Evolutionary conservation across 35 echinoderm and acorn worm genomes (phyloP).

Genomic region (Patiria miniata): DNA sequence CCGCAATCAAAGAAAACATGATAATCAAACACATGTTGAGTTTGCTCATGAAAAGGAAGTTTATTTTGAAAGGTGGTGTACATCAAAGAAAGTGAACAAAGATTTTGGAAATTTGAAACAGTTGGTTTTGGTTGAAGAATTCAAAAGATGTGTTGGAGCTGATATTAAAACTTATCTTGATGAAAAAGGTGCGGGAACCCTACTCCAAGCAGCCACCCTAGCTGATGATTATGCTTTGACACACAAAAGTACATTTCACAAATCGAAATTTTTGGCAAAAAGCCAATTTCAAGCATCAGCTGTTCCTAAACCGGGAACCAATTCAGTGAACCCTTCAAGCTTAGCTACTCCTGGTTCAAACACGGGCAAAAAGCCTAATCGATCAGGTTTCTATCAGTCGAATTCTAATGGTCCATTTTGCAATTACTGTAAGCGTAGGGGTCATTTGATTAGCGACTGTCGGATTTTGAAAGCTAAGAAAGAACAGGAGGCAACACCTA

Average conservation of each 20-base stretch:
- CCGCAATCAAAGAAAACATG: conserved; percentile 27
- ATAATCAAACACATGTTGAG: conserved; percentile 27
- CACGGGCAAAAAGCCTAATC: background rate
- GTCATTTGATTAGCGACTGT: too few relatives aligned
- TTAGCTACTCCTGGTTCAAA: background rate
- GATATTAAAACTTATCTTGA: conserved; percentile 53
- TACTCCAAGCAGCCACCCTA: conserved; percentile 37
- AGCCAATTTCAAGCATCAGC: too few relatives aligned
- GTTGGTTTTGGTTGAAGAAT: conserved; percentile 59
- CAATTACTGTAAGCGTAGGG: too few relatives aligned
- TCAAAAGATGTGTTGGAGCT: conserved; percentile 42
- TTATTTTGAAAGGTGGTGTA: conserved; percentile 43
- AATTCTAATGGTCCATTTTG: too few relatives aligned
- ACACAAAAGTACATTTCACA: conserved; percentile 18
- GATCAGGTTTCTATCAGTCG: too few relatives aligned
- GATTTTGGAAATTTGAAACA: conserved; percentile 49
- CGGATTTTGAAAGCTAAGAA: too few relatives aligned
- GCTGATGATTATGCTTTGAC: conserved; percentile 69
- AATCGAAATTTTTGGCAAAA: background rate
- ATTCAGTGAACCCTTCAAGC: background rate
- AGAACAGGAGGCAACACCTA: too few relatives aligned
- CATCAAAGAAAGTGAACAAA: conserved; percentile 28
- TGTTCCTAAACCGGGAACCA: background rate
- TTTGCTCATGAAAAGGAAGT: conserved; percentile 48
- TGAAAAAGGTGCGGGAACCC: conserved; percentile 5